Evolutionary conservation across 2,888 invertebrate genomes (phyloP).

Genomic region (Micoletzkya japonica): DNA sequence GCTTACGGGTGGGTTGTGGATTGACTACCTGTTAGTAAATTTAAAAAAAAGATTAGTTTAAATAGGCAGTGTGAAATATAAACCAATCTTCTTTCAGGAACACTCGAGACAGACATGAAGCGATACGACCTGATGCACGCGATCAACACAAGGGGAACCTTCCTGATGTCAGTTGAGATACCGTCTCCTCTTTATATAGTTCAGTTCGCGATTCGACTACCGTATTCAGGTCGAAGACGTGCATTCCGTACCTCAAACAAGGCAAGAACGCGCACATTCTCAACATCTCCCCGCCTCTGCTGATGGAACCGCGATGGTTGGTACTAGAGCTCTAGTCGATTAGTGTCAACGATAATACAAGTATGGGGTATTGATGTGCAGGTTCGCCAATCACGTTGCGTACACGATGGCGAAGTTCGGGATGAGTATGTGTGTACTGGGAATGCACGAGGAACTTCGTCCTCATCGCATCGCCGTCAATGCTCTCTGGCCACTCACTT

Average conservation of each 20-base stretch:
- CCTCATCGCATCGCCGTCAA: conserved; percentile 84
- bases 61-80: not conserved
- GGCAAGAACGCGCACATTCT: conserved; percentile 87
- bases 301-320: conserved; percentile 87
- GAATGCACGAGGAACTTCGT: conserved; percentile 92
- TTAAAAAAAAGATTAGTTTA: not conserved
- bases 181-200: not conserved
- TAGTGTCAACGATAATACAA: not conserved
- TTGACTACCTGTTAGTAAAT: not conserved
- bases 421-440: conserved; percentile 86
- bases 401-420: conserved; percentile 90
- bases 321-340: not conserved
- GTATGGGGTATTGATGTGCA: not conserved
- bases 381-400: conserved; percentile 74
- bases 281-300: conserved; percentile 90
- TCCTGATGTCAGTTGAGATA: conserved; percentile 76
- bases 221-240: conserved; percentile 79
- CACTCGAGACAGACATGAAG: conserved; percentile 81
- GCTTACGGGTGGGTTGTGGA: conserved; percentile 68
- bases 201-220: not conserved
- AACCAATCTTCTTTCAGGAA: conserved; percentile 3
- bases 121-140: conserved; percentile 90
- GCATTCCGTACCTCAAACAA: conserved; percentile 83
- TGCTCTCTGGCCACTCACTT: conserved; percentile 85
- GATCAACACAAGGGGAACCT: conserved; percentile 92